These are phyloP conservation scores for human (Homo sapiens) DNA, from an alignment of 2,113 vertebrate species.

Conservation along the genomic window DNA sequence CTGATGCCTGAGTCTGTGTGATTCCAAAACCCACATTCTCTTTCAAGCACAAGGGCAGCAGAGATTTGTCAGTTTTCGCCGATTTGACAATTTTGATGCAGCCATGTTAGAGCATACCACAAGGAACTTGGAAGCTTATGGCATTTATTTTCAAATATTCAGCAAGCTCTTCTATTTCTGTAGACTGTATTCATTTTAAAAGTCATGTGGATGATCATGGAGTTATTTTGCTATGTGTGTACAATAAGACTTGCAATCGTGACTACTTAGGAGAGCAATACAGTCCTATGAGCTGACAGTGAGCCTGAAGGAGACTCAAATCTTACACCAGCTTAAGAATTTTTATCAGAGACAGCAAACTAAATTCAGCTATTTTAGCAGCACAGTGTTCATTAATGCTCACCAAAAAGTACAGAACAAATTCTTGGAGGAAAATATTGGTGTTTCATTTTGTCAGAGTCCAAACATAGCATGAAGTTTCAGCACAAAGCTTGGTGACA, in stretches of 20 bases:
- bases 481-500: not conserved
- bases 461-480: not conserved
- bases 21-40: not conserved
- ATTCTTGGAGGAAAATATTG: not conserved
- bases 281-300: not conserved
- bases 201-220: not conserved
- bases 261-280: not conserved
- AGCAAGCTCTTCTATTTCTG: not conserved
- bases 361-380: not conserved
- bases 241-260: not conserved
- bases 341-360: not conserved
- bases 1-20: not conserved
- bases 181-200: not conserved
- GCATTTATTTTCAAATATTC: not conserved
- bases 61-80: not conserved
- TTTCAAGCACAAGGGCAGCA: not conserved
- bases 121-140: not conserved
- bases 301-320: not conserved
- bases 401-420: not conserved
- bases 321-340: not conserved
- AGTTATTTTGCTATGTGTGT: not conserved
- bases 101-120: not conserved
- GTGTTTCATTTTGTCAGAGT: not conserved
- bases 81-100: not conserved
- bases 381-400: not conserved